Base-by-base conservation (phyloP, 2,797 vertebrate species). In the Dromococcyx pavoninus region DNA sequence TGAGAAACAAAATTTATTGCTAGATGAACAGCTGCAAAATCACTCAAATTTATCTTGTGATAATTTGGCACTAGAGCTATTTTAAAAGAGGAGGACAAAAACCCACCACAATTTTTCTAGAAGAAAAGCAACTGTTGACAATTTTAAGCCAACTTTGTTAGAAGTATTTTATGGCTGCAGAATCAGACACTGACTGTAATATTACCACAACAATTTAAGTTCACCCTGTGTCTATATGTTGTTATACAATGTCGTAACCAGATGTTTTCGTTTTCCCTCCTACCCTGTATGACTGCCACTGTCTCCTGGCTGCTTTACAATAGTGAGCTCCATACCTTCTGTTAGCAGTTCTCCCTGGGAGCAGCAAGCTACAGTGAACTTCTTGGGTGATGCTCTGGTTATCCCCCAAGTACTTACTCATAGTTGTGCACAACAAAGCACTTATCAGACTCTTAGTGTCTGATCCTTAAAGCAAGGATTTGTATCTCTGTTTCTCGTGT, bases 321-420 rank as follows among this genome's bases (percentile, higher is more conserved):
- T n/a, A 17, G 62, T 7, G 30, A 44, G 30, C 27, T 16, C 37
- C 4, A 0, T 46, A 21, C 43, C 57, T 74, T 21, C 56, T n/a
- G 18, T 35, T 64, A 18, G 22, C 39, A 27, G 33, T 21, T 67
- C 12, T 74, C 30, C 37, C 43, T 0, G 0, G 62, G 28, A 57
- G 73, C 24, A 14, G 25, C 32, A 56, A 35, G n/a, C 39, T 61
- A 15, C 14, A 23, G 27, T 7, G 44, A 30, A 3, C 10, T 51
- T 57, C 28, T 64, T n/a, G 9, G 3, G 2, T 0, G 1, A 32
- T 39, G 46, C 0, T 1, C 44, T 48, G 43, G 8, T 84, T 75
- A 48, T 30, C 17, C 30, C 51, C 14, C 27, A n/a, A 16, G 27
- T 35, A 32, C 21, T 71, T 71, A 30, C 35, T 71, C 8, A 4